A percentile compares a stretch with the other conserved stretches of the same genome.
Conservation (phyloP, 2,888 invertebrate genomes). For the Trachelus stipa region DNA sequence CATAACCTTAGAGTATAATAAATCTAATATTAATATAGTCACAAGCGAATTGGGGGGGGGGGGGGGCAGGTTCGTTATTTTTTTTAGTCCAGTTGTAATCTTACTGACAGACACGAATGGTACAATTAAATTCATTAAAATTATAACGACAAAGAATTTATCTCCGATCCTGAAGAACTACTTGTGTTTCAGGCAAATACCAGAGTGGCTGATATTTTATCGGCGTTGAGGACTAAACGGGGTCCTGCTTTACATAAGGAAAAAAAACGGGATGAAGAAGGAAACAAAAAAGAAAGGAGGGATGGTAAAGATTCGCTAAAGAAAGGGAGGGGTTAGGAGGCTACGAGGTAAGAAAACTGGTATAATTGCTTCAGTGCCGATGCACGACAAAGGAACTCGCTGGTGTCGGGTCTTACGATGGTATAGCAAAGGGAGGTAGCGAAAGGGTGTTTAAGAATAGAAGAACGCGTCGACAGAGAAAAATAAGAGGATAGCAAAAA, state of each 20-base stretch:
- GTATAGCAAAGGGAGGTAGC: constrained; percentile 17
- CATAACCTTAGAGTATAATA: neutral
- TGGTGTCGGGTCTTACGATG: constrained; percentile 20
- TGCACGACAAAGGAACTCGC: constrained; percentile 29
- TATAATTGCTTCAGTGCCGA: constrained; percentile 30
- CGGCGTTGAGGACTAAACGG: neutral
- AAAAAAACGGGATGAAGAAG: neutral
- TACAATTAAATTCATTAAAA: neutral
- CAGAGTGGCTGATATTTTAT: neutral
- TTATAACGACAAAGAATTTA: neutral
- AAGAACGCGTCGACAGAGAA: neutral
- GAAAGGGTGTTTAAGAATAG: constrained; percentile 7
- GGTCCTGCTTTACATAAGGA: neutral
- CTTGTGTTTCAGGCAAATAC: neutral
- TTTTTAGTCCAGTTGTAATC: neutral
- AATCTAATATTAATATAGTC: neutral
- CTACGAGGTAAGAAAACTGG: constrained; percentile 27
- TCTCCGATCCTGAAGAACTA: neutral
- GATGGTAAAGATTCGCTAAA: neutral
- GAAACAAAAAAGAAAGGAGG: neutral
- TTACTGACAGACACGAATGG: neutral
- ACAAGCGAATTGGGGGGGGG: neutral
- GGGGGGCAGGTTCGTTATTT: neutral
- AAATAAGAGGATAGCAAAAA: neutral
- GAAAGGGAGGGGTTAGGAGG: neutral